Conservation (phyloP, 2,113 vertebrate species). For the Sceloporus tristichus region DNA sequence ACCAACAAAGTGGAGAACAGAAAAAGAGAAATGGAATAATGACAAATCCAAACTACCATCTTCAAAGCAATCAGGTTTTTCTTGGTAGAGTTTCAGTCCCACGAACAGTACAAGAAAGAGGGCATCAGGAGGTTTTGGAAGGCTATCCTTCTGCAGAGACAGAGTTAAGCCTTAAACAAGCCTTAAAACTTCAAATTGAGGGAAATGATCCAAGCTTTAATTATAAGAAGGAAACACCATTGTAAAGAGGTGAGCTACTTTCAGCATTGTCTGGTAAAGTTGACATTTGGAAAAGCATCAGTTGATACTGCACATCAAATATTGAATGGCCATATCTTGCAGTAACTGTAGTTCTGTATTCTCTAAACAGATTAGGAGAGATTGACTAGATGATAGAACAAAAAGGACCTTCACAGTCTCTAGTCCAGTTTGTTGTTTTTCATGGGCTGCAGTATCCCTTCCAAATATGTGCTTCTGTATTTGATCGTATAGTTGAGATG, state of each 20-base stretch:
- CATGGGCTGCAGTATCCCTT: not conserved
- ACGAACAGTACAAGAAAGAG: conserved; percentile 86
- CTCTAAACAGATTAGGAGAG: not conserved
- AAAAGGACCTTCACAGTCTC: not conserved
- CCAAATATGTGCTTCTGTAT: not conserved
- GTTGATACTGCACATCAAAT: not conserved
- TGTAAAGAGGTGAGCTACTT: conserved; percentile 86
- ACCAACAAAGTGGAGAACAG: conserved; percentile 90
- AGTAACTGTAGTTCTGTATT: not conserved
- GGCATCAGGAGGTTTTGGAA: conserved; percentile 92
- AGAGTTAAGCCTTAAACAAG: conserved; percentile 97
- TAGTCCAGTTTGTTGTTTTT: not conserved
- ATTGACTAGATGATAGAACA: not conserved
- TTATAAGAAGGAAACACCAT: conserved; percentile 98
- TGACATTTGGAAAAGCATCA: not conserved
- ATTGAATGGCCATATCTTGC: too few species aligned
- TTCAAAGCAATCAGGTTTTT: conserved; percentile 96
- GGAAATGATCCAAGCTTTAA: conserved; percentile 92
- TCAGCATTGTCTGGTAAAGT: not conserved
- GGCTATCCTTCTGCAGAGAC: conserved; percentile 92
- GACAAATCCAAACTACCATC: conserved; percentile 98
- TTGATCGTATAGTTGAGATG: not conserved
- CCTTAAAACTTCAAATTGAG: conserved; percentile 97
- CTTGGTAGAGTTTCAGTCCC: conserved; percentile 93
- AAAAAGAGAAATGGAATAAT: conserved; percentile 97